phyloP scores from a whole-genome alignment of 2,113 vertebrate genomes.

The Motacilla alba region DNA sequence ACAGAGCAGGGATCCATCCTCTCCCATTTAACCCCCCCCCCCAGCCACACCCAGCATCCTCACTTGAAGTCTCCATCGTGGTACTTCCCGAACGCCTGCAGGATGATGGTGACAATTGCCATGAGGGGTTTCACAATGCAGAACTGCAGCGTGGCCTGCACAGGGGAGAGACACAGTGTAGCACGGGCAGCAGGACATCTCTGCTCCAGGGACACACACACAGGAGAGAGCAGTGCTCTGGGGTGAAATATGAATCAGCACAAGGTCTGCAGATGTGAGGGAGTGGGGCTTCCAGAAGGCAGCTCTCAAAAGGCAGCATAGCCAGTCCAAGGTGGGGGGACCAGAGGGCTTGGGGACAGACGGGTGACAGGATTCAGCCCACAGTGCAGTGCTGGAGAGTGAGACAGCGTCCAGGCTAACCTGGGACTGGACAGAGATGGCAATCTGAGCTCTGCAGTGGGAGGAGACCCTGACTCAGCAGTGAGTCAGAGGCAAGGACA shows the following conservation, averaged over 20 bases:
- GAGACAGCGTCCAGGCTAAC: neutral
- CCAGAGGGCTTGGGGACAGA: neutral
- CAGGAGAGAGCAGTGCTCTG: neutral
- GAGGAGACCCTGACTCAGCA: slow-evolving; percentile 67
- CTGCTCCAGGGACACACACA: neutral
- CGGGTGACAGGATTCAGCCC: rapidly evolving
- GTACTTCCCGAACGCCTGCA: slow-evolving; percentile 93
- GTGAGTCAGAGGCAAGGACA: slow-evolving; percentile 62
- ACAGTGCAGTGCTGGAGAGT: neutral
- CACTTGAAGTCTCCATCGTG: slow-evolving; percentile 96
- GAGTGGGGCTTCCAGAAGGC: neutral
- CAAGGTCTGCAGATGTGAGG: neutral
- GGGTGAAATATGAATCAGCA: neutral
- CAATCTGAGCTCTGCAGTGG: slow-evolving; percentile 50
- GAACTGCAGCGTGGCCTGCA: slow-evolving; percentile 95
- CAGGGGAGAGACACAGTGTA: neutral
- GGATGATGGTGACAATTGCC: slow-evolving; percentile 89
- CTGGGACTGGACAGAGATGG: slow-evolving; percentile 30
- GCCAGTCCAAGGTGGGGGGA: neutral
- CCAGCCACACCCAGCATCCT: slow-evolving; percentile 36
- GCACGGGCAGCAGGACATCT: neutral
- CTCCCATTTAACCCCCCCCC: neutral
- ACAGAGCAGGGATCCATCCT: neutral
- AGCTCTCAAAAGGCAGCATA: neutral
- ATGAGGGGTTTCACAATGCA: slow-evolving; percentile 95